Base-by-base conservation (phyloP, 2,888 invertebrate species). In the Ceratothoa steindachneri region DNA sequence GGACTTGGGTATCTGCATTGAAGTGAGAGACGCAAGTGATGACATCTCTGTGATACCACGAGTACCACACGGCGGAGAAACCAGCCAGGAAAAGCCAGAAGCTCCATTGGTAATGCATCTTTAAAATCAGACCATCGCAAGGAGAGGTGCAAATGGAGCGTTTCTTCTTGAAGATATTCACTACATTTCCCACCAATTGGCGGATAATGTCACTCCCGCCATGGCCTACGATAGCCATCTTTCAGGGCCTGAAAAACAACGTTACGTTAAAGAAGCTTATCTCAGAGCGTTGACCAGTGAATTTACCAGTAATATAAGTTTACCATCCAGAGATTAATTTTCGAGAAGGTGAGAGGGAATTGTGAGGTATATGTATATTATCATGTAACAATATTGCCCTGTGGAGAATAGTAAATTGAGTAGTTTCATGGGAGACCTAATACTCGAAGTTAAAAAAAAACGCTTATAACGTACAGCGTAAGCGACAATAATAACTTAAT, bases 91-190 rank as follows among this genome's bases (percentile, higher is more conserved):
- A 72, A 52, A 79, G 71, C 79, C 79, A 79, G 72, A 79, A 79
- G 65, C 76, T 79, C 79, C 79, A 79, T 68, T 79, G 79, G 67
- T 79, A 79, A 74, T 79, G 79, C 79, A 79, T 79, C 73, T 79
- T 79, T 64, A 79, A 69, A 41, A 79, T 67, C 65, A 76, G 72
- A 60, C 79, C 79, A 74, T 79, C 79, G 30, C 79, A 79, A 30
- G 79, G 79, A 65, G 79, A 72, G 30, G 79, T 79, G 69, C 79
- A 79, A 31, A 73, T 72, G 27, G 76, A 75, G 65, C 79, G 76
- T 53, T 79, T 79, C 75, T 79, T 79, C 76, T 79, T 79, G 74
- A 79, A 79, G 75, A 79, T 74, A 53, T 79, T 79, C 41, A 79
- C 79, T 30, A 79, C 79, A 76, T 79, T 79, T 41, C 79, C 79